These are phyloP conservation scores for Leucoma salicis DNA, from an alignment of 2,888 invertebrate species.

Conservation along the genomic window DNA sequence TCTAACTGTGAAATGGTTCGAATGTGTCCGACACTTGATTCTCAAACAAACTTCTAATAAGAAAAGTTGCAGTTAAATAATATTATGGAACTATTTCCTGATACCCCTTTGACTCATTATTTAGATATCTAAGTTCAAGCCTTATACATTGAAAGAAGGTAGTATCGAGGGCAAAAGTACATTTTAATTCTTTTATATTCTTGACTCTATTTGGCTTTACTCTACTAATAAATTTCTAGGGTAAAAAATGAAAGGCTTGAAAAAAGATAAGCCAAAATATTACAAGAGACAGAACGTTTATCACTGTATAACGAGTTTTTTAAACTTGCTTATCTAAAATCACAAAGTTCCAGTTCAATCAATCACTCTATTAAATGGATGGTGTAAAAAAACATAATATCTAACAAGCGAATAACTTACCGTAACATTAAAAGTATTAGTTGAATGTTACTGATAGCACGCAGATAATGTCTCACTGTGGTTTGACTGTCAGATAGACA, in stretches of 20 bases:
- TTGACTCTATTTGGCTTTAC: too few relatives aligned
- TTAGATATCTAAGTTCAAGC: too few relatives aligned
- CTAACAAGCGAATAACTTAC: slow-evolving; percentile 20
- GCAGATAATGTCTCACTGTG: slow-evolving; percentile 54
- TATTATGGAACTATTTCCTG: slow-evolving; percentile 47
- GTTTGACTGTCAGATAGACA: slow-evolving; percentile 29
- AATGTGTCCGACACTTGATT: slow-evolving; percentile 40
- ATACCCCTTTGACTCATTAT: slow-evolving; percentile 20
- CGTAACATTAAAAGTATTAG: slow-evolving; percentile 38
- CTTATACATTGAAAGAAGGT: too few relatives aligned
- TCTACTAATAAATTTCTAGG: too few relatives aligned
- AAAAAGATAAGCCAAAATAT: slow-evolving; percentile 6
- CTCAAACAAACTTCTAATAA: slow-evolving; percentile 69
- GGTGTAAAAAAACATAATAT: slow-evolving; percentile 16
- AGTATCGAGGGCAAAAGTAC: too few relatives aligned
- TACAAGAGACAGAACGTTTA: neutral
- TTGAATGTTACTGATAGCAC: slow-evolving; percentile 43
- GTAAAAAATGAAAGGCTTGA: neutral
- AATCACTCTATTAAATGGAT: slow-evolving; percentile 25
- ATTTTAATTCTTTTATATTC: too few relatives aligned
- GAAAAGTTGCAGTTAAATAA: slow-evolving; percentile 62
- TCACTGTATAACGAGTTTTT: slow-evolving; percentile 4
- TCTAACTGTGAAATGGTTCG: slow-evolving; percentile 49
- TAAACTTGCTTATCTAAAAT: slow-evolving; percentile 15
- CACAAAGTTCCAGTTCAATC: slow-evolving; percentile 15